Percentiles rank a stretch among this genome's conserved stretches.
These are phyloP conservation scores for Drosophila orosa DNA, from an alignment of 1,140 invertebrate species.

Conservation along the genomic window DNA sequence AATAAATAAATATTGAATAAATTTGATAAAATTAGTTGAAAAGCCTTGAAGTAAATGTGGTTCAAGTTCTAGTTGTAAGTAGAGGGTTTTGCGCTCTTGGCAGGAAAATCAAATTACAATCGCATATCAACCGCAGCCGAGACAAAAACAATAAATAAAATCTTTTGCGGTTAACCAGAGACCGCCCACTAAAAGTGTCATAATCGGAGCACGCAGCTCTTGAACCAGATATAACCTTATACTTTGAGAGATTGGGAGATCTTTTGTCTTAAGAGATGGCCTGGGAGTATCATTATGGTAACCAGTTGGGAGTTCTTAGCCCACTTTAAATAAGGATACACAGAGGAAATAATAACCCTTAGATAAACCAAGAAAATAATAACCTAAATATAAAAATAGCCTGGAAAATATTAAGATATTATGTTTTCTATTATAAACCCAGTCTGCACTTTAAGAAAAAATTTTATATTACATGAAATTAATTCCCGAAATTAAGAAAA, in stretches of 20 bases:
- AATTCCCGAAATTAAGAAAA: not conserved
- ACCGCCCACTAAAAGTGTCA: constrained; percentile 25
- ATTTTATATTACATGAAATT: not conserved
- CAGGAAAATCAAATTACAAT: constrained; percentile 65
- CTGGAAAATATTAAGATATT: too few species aligned
- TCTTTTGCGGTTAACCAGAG: constrained; percentile 28
- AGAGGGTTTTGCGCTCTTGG: constrained; percentile 24
- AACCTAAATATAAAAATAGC: not conserved
- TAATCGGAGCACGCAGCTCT: constrained; percentile 23
- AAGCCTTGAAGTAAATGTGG: constrained; percentile 18
- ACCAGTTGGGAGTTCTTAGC: not conserved
- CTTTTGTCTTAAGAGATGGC: constrained; percentile 13
- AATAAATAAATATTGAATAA: constrained; percentile 6
- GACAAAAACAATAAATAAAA: constrained; percentile 36
- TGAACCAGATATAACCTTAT: constrained; percentile 28
- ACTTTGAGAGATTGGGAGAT: constrained; percentile 4
- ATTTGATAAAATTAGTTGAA: not conserved
- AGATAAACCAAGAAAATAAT: constrained; percentile 2
- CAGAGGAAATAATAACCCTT: not conserved
- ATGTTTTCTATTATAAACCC: not conserved
- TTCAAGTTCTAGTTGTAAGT: constrained; percentile 38
- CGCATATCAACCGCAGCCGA: constrained; percentile 15
- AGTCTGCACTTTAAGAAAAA: not conserved
- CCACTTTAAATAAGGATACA: not conserved
- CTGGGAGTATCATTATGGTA: constrained; percentile 14